Evolutionary conservation across 2,113 vertebrate species (phyloP), one percentile per base, ranked within the genome.

Genomic region (Solea solea): DNA sequence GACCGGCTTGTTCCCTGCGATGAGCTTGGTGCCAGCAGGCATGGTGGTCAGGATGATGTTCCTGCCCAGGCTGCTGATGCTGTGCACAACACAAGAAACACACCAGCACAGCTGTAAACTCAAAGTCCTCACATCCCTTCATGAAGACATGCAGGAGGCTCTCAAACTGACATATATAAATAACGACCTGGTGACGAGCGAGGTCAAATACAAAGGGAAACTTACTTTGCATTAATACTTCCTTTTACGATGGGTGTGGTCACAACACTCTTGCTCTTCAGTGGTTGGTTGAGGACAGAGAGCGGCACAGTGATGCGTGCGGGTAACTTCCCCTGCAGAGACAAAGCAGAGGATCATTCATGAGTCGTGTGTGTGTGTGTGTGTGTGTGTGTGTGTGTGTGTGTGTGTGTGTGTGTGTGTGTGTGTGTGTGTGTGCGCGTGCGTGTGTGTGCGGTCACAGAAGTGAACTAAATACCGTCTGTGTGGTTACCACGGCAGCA

Each of bases 41-140:
- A 99, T 97, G 0, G 97, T 98, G 45, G 98, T 99, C 64, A 99
- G 94, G 89, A 99, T 98, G 82, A 99, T 99, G 66, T 99, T 99
- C 61, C 98, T 94, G 10, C 98, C 97, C 69, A 99, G 88, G 28
- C 95, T 96, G 58, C 98, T 93, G 78, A 99, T 94, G 83, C 97
- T 98, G 74, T 45, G 70, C 42, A 57, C 15, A 51, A 7, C 42
- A 13, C 16, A 2, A 42, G 6, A 58, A 51, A 27, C 8, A 59
- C 9, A 55, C 1, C 10, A 53, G 15, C n/a, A 11, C 2, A 16
- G 41, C 5, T 39, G 14, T 9, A 7, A 55, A n/a, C 16, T 48
- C 21, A 21, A 21, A 21, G 21, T 21, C 21, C 21, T 21, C 21
- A 21, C 21, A 21, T 21, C 21, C 1, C 21, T 21, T 21, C 21